Evolutionary conservation across 2,888 invertebrate species (phyloP), one percentile per base, ranked within the genome.

Genomic region (Nebria salina): DNA sequence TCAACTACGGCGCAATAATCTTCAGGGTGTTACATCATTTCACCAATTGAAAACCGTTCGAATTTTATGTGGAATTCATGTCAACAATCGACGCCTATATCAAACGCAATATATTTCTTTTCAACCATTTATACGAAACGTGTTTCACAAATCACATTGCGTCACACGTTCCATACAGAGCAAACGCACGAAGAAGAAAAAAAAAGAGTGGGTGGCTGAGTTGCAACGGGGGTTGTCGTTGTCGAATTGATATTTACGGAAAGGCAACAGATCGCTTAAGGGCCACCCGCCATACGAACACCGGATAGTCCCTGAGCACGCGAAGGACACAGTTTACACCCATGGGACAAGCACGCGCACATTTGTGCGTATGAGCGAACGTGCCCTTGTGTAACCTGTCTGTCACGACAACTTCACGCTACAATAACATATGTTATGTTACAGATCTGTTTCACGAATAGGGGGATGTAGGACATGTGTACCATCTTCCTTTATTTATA

Each of bases 401-500:
- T 66, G 41, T 66, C 76, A 66, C 76, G 11, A n/a, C 76, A 76
- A 76, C 41, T 76, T 77, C 41, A 72, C 72, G 65, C 72, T 77
- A 15, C 77, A 77, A 77, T 72, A 77, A 72, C 72, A 70, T 72
- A 65, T 72, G 72, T 25, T 11, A 2, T 68, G 8, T 9, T 68
- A 25, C 25, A 25, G 8, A 8, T 68, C 68, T 8, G 7, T 25
- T 15, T 25, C 25, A 8, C n/a, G 13, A 2, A 11, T 7, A n/a
- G 13, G 25, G 15, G 15, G 15, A 25, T 7, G 25, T 15, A 8
- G 15, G 25, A 34, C 34, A 34, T 1, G 34, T 5, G 15, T 9
- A 68, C 11, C 5, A 68, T 68, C 8, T 7, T 68, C 4, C 34
- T 34, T 34, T 34, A 34, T 34, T 34, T 34, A 34, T 34, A 34